Conservation (phyloP, 2,113 vertebrate species). For the Rutilus rutilus region DNA sequence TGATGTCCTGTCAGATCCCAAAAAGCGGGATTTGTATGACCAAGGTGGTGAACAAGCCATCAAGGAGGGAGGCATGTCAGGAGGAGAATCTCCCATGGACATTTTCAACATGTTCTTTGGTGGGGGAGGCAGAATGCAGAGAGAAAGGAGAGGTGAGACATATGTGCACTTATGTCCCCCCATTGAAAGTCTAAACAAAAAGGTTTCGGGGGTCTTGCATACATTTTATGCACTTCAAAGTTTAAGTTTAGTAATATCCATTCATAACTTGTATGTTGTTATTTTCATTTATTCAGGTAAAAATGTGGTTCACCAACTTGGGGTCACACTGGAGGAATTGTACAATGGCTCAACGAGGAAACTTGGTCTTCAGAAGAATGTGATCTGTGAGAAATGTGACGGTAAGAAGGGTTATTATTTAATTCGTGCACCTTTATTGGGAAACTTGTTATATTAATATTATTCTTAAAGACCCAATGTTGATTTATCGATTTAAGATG, state of each 20-base stretch:
- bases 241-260: neutral
- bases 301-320: constrained; percentile 92
- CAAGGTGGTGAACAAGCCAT: constrained; percentile 97
- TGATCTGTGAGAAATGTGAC: constrained; percentile 96
- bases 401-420: constrained; percentile 73
- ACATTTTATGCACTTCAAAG: neutral
- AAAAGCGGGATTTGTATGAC: constrained; percentile 95
- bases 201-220: neutral
- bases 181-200: neutral
- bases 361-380: constrained; percentile 93
- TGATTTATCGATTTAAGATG: neutral
- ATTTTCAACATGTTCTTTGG: constrained; percentile 99
- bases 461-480: neutral
- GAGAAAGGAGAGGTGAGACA: constrained; percentile 89
- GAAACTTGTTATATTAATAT: too few species aligned
- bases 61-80: constrained; percentile 90
- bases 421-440: neutral
- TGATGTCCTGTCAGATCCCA: constrained; percentile 94
- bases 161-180: neutral
- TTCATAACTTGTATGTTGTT: neutral
- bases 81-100: constrained; percentile 91
- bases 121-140: constrained; percentile 90
- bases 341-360: constrained; percentile 92
- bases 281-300: constrained; percentile 79
- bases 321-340: constrained; percentile 91